Percentiles rank a stretch among this genome's conserved stretches.
Evolutionary conservation across 30 jellyfish, hydroid and myxozoan genomes (phyloP).

Genomic region (Nemopilema nomurai): DNA sequence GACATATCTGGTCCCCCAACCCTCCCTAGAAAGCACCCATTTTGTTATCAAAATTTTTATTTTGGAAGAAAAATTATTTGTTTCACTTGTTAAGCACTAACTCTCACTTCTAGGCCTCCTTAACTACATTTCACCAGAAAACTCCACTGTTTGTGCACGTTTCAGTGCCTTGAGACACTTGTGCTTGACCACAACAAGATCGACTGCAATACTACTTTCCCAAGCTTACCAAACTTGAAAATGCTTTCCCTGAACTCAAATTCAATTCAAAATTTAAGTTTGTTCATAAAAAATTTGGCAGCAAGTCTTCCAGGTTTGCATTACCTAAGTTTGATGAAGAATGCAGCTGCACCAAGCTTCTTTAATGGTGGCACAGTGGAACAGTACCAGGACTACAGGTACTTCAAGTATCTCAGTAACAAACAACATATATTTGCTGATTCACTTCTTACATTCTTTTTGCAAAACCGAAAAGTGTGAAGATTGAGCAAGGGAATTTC

Average conservation of each 20-base stretch:
- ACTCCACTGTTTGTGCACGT: conserved; percentile 35
- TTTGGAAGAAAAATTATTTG: no score
- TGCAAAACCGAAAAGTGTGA: no score
- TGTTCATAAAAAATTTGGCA: conserved; percentile 65
- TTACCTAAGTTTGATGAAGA: conserved; percentile 82
- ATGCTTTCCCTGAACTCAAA: conserved; percentile 73
- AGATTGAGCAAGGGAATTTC: no score
- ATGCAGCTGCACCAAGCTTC: conserved; percentile 89
- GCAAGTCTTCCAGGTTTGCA: conserved; percentile 43
- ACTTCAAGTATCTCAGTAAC: no score
- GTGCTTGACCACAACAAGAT: conserved; percentile 69
- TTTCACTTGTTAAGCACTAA: no score
- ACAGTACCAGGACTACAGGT: conserved; percentile 90
- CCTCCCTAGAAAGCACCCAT: no score
- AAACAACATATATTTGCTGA: no score
- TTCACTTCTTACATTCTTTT: no score
- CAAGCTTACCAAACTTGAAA: conserved; percentile 38
- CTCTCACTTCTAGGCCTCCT: conserved; percentile 2
- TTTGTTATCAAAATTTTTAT: no score
- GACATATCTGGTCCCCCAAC: no score
- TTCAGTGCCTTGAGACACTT: conserved; percentile 64
- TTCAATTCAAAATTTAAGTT: conserved; percentile 49
- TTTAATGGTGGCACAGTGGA: conserved; percentile 84
- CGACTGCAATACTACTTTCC: conserved; percentile 47
- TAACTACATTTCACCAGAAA: conserved; percentile 44